A percentile compares a stretch with the other conserved stretches of the same genome.
Evolutionary conservation across 2,113 vertebrate species (phyloP).

Genomic region (Ardeotis arabs): DNA sequence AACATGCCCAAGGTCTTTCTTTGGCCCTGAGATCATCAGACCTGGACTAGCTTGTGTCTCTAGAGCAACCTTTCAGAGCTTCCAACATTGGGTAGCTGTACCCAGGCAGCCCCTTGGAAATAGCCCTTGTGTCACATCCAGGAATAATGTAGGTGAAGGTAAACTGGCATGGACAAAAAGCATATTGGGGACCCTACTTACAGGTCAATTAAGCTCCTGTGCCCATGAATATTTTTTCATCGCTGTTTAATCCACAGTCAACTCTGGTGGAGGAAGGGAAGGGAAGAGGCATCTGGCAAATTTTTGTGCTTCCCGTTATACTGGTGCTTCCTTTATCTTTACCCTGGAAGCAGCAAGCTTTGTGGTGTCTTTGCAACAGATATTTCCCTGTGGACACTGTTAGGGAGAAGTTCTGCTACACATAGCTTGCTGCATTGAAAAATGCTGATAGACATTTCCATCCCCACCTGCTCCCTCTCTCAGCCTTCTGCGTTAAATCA

Average conservation of each 20-base stretch:
- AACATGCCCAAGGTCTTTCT: not conserved
- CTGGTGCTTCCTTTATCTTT: not conserved
- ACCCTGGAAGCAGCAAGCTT: not conserved
- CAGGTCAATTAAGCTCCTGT: not conserved
- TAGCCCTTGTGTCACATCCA: not conserved
- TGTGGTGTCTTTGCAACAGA: not conserved
- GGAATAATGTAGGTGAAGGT: not conserved
- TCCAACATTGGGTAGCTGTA: rapidly evolving
- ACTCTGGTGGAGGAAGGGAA: not conserved
- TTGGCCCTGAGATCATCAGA: not conserved
- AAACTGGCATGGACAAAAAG: not conserved
- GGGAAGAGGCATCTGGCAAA: not conserved
- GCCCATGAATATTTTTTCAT: not conserved
- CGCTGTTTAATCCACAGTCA: not conserved
- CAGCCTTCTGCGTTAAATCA: not conserved
- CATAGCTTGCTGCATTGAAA: not conserved
- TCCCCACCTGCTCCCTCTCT: not conserved
- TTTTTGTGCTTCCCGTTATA: not conserved
- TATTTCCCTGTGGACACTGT: not conserved
- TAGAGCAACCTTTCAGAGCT: not conserved
- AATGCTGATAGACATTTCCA: not conserved
- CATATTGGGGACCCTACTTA: rapidly evolving
- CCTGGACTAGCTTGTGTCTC: not conserved
- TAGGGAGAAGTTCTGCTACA: not conserved
- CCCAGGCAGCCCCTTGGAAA: not conserved